Percentiles rank a stretch among this genome's conserved stretches.
These are phyloP conservation scores for Pontoporia blainvillei DNA, from an alignment of 2,113 vertebrate genomes.

Conservation along the genomic window DNA sequence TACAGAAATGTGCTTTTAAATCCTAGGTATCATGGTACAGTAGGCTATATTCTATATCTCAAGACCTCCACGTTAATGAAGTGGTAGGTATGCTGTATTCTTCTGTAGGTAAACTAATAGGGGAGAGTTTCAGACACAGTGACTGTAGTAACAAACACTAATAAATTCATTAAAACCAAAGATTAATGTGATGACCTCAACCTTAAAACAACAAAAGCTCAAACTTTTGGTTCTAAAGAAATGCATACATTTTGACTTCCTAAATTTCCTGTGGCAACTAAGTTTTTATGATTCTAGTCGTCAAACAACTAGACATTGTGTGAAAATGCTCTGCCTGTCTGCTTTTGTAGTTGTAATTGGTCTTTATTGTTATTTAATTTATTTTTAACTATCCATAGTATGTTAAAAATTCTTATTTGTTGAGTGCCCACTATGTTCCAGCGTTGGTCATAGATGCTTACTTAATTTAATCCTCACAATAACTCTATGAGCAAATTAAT, in stretches of 20 bases:
- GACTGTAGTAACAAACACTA: conserved; percentile 57
- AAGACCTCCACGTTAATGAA: conserved; percentile 63
- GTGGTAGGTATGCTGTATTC: conserved; percentile 58
- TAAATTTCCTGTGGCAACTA: not conserved
- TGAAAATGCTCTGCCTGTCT: not conserved
- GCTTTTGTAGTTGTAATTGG: not conserved
- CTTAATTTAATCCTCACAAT: not conserved
- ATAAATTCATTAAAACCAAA: conserved; percentile 18
- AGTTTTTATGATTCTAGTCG: not conserved
- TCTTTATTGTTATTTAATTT: conserved; percentile 1
- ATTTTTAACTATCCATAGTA: not conserved
- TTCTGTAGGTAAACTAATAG: conserved; percentile 65
- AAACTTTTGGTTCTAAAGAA: not conserved
- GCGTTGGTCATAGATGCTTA: not conserved
- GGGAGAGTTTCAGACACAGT: conserved; percentile 61
- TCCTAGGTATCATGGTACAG: not conserved
- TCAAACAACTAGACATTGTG: not conserved
- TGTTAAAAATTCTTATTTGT: not conserved
- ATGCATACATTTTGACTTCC: not conserved
- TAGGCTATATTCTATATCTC: not conserved
- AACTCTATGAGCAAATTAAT: not conserved
- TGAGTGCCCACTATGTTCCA: not conserved
- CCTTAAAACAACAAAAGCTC: not conserved
- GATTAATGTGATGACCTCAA: not conserved
- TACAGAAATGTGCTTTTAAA: conserved; percentile 5